Conservation (phyloP, 2,888 invertebrate genomes). For the Desoria tigrina region DNA sequence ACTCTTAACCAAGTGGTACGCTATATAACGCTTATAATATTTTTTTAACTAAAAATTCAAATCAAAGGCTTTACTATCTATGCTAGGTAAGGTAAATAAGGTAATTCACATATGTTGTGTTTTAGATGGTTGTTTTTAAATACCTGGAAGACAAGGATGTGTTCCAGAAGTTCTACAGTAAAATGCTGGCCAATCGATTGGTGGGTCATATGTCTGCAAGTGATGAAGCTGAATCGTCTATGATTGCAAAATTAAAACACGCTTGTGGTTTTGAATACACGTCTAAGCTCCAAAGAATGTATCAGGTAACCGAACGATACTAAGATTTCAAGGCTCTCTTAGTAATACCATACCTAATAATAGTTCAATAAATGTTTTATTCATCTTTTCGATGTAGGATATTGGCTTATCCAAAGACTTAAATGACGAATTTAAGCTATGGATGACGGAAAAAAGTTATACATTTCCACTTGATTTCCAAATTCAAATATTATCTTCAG, state of each 20-base stretch:
- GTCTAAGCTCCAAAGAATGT: slow-evolving; percentile 38
- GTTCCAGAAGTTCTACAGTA: slow-evolving; percentile 40
- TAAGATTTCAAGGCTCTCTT: too few relatives aligned
- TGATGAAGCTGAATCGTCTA: slow-evolving; percentile 40
- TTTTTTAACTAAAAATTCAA: not conserved
- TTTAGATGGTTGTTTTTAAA: slow-evolving; percentile 40
- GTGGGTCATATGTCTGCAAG: slow-evolving; percentile 33
- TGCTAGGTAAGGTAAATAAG: too few relatives aligned
- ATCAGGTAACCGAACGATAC: slow-evolving; percentile 23
- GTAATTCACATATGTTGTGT: not conserved
- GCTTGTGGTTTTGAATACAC: slow-evolving; percentile 44
- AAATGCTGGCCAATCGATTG: slow-evolving; percentile 31
- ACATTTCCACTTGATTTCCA: slow-evolving; percentile 60
- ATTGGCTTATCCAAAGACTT: slow-evolving; percentile 33
- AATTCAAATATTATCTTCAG: slow-evolving; percentile 30
- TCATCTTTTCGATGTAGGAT: slow-evolving; percentile 23
- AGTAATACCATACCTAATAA: not conserved
- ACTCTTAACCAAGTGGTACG: slow-evolving; percentile 92
- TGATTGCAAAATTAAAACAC: slow-evolving; percentile 40
- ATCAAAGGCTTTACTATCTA: slow-evolving; percentile 1
- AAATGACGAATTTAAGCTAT: slow-evolving; percentile 33
- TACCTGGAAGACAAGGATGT: slow-evolving; percentile 42
- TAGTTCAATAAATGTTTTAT: not conserved
- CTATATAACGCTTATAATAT: slow-evolving; percentile 29
- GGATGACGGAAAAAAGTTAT: slow-evolving; percentile 62